Base-by-base conservation (phyloP, 2,113 vertebrate species). In the Patagioenas fasciata region DNA sequence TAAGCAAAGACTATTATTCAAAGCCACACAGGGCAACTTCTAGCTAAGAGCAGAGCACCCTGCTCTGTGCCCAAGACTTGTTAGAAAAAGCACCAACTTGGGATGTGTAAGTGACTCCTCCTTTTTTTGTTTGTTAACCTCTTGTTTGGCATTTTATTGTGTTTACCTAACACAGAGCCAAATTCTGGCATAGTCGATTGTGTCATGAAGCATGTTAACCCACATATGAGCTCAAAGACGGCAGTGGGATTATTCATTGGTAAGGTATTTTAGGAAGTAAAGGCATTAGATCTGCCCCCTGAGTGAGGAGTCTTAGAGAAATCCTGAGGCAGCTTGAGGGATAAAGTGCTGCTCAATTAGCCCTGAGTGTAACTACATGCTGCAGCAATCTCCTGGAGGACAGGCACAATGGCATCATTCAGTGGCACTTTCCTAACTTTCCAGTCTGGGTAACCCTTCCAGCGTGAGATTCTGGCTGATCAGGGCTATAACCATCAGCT, bases 261-360 rank as follows among this genome's bases (percentile, higher is more conserved):
- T 95, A 97, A 96, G 93, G 85, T 95, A 96, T 97, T 96, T 96
- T 97, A 94, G 89, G 95, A 97, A 96, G 87, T 96, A 95, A 97
- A 95, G 94, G 91, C 95, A 91, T 93, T 94, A 74, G 85, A 93
- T 96, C 92, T 97, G 80, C 83, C 95, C 93, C 90, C 95, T 96
- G 82, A 80, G 95, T 86, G 92, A 92, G 95, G 73, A 96, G 95
- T 93, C 95, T 94, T 96, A 96, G 85, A 96, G 92, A 96, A 96
- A 97, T 97, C 95, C 93, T 67, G 88, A 85, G 93, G 85, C 84
- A 95, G 93, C 87, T 93, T 93, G 94, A 96, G 77, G 91, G 96
- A 97, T 97, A 90, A 96, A 96, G 92, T 57, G 78, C 62, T 91
- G 90, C 88, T 93, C 91, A 91, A 85, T 88, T 96, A 97, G 78